These are phyloP conservation scores for Tupaia chinensis DNA, from an alignment of 2,113 vertebrate species.

Conservation along the genomic window DNA sequence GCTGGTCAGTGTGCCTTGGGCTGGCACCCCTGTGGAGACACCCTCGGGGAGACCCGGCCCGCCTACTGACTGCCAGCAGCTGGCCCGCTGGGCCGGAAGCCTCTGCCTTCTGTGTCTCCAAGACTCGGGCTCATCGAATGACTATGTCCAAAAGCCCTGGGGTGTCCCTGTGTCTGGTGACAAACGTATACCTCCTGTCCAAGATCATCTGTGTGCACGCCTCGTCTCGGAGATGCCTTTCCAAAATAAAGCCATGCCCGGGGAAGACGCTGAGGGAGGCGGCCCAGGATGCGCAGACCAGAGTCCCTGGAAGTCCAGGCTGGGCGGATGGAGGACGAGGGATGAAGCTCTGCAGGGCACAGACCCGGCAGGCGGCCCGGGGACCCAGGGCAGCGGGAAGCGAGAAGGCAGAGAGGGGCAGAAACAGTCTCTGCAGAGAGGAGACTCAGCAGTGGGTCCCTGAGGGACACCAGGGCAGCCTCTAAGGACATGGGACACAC, in stretches of 20 bases:
- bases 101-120: conserved; percentile 9
- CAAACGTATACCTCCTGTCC: not conserved
- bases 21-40: not conserved
- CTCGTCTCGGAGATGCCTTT: conserved; percentile 7
- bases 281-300: not conserved
- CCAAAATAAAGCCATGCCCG: conserved; percentile 36
- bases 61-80: not conserved
- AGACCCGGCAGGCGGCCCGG: not conserved
- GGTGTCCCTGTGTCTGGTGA: not conserved
- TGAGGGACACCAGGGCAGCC: not conserved
- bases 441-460: not conserved
- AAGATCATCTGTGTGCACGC: not conserved
- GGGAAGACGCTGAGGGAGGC: not conserved
- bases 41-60: not conserved
- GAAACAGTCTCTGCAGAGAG: not conserved
- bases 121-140: not conserved
- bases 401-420: not conserved
- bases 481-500: not conserved
- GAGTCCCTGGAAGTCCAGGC: not conserved
- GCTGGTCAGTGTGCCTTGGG: not conserved
- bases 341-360: not conserved
- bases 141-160: not conserved
- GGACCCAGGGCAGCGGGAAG: not conserved
- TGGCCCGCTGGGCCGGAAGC: not conserved
- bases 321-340: not conserved